Conservation (phyloP, 2,888 invertebrate genomes). For the Torymus tubicola region DNA sequence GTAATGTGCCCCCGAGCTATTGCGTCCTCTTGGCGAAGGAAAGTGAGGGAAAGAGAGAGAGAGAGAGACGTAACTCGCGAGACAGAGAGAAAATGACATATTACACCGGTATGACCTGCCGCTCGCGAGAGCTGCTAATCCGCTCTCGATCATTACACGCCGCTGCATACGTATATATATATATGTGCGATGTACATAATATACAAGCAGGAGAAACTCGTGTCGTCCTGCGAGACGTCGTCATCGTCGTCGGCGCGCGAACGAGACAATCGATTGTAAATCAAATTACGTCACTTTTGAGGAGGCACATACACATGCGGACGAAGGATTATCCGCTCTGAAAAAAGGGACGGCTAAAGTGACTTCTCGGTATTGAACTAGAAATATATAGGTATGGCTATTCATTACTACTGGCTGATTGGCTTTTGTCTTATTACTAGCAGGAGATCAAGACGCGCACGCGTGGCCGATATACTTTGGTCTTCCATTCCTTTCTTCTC, state of each 20-base stretch:
- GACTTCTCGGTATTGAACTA: slow-evolving; percentile 44
- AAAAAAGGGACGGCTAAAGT: slow-evolving; percentile 48
- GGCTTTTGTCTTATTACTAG: slow-evolving; percentile 42
- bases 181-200: too few relatives aligned
- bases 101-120: slow-evolving; percentile 15
- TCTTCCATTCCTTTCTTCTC: background rate
- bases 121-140: slow-evolving; percentile 29
- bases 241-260: background rate
- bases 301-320: background rate
- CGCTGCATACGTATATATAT: too few relatives aligned
- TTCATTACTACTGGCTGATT: slow-evolving; percentile 48
- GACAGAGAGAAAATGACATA: slow-evolving; percentile 50
- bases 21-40: slow-evolving; percentile 16
- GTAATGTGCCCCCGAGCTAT: slow-evolving; percentile 13
- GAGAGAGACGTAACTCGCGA: slow-evolving; percentile 30
- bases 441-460: too few relatives aligned
- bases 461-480: too few relatives aligned
- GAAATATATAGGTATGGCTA: slow-evolving; percentile 5
- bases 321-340: slow-evolving; percentile 20
- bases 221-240: too few relatives aligned
- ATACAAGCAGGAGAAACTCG: too few relatives aligned
- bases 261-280: slow-evolving; percentile 56
- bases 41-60: slow-evolving; percentile 5
- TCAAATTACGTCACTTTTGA: slow-evolving; percentile 54
- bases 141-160: slow-evolving; percentile 30